Evolutionary conservation across 2,888 invertebrate species (phyloP).

Genomic region (Lacanobia oleracea): DNA sequence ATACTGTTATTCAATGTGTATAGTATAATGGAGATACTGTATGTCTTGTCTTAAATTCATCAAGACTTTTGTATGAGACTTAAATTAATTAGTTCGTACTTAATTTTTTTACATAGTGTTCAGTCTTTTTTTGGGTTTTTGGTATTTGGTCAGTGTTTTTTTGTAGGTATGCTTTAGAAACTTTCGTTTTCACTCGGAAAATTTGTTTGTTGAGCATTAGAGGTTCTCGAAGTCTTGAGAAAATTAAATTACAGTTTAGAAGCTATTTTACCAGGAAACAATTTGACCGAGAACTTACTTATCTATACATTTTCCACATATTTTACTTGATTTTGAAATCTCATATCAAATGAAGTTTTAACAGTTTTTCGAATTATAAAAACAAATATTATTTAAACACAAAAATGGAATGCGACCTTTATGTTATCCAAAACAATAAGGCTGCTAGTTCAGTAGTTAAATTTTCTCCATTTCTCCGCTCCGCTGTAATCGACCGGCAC

Average conservation of each 20-base stretch:
- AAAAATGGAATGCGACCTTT: too few relatives aligned
- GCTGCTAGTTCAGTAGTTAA: too few relatives aligned
- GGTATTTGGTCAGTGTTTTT: not conserved
- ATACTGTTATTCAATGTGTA: slow-evolving; percentile 55
- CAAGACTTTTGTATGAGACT: slow-evolving; percentile 7
- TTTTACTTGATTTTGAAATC: too few relatives aligned
- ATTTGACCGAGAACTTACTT: too few relatives aligned
- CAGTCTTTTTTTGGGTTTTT: too few relatives aligned
- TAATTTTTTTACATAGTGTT: not conserved
- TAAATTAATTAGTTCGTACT: not conserved
- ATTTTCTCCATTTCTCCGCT: too few relatives aligned
- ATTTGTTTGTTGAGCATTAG: not conserved
- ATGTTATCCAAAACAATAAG: too few relatives aligned
- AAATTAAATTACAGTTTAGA: not conserved
- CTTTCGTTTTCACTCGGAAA: not conserved
- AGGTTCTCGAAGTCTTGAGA: not conserved
- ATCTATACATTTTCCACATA: too few relatives aligned
- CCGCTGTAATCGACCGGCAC: too few relatives aligned
- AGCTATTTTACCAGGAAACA: not conserved
- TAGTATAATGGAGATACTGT: slow-evolving; percentile 26
- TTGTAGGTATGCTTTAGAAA: not conserved
- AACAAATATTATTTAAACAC: too few relatives aligned
- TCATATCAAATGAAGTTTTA: too few relatives aligned
- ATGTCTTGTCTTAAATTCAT: slow-evolving; percentile 35
- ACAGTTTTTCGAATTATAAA: too few relatives aligned